Conservation (phyloP, 2,797 vertebrate genomes). For the Coregonus sp. region DNA sequence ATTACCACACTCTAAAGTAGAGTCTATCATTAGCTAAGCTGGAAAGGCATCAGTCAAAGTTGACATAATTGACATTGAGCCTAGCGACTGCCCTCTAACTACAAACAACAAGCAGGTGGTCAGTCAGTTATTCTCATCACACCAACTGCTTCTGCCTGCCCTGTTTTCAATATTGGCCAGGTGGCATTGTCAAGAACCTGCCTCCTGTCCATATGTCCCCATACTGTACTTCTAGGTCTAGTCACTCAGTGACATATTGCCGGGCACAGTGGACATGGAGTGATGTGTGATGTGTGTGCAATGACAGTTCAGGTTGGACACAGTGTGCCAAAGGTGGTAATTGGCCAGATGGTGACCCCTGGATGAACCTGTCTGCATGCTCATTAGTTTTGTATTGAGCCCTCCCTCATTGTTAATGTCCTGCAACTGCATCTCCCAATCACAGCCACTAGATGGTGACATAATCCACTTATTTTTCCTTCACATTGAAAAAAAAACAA, state of each 20-base stretch:
- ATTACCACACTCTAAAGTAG: no score
- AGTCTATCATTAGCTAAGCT: background rate
- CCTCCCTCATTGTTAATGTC: conserved; percentile 46
- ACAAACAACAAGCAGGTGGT: conserved; percentile 65
- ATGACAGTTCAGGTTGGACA: conserved; percentile 84
- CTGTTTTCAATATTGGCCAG: conserved; percentile 69
- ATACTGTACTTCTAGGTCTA: conserved; percentile 66
- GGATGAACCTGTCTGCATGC: conserved; percentile 87
- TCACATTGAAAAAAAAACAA: background rate
- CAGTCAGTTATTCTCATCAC: conserved; percentile 32
- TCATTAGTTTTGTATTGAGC: conserved; percentile 81
- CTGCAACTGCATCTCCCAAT: background rate
- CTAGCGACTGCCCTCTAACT: conserved; percentile 65
- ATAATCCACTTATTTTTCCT: conserved; percentile 63
- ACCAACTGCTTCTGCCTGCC: conserved; percentile 47
- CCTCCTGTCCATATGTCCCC: conserved; percentile 59
- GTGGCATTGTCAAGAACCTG: conserved; percentile 73
- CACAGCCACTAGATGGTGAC: conserved; percentile 77
- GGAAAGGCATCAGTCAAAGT: background rate
- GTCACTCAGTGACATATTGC: conserved; percentile 79
- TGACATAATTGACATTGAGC: background rate
- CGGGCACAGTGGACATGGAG: conserved; percentile 77
- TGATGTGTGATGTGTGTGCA: conserved; percentile 86
- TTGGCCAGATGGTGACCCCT: conserved; percentile 92
- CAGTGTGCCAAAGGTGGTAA: conserved; percentile 88